Base-by-base conservation (phyloP, 2,888 invertebrate species). In the Elegia similella region DNA sequence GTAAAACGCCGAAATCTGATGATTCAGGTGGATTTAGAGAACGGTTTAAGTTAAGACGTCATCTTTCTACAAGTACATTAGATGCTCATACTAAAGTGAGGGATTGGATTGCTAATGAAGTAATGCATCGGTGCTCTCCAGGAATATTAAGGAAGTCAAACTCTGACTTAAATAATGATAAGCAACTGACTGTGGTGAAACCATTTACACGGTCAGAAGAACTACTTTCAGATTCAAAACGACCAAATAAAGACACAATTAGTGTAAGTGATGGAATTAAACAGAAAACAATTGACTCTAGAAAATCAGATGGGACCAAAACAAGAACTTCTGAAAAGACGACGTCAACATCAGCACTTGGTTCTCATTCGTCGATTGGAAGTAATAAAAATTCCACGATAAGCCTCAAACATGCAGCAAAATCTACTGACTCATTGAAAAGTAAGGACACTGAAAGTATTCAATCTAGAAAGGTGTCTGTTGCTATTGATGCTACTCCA, bases 31-130 rank as follows among this genome's bases (percentile, higher is more conserved):
- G 93, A 46, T 93, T 93, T 66, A 89, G 93, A 43, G 88, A 93
- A 68, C 81, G 92, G 58, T 94, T 94, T 70, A 94, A 95, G 76
- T 82, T 95, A 30, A 93, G 95, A 16, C 84, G 96, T 17, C 95
- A 96, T 79, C 93, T 95, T 72, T 96, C 96, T 6, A 94, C 93
- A 6, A 96, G 96, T 62, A 97, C 97, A 0, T 94, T 97, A 63
- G 97, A 97, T 78, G 95, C 97, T 0, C 95, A 96, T 74, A 95
- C 96, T 12, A 97, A 97, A 92, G 97, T 97, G 0, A 93, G 95
- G 62, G 96, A 97, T 68, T 97, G 97, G 97, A 97, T 97, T 68
- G 94, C 95, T 0, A 95, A 95, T 64, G 96, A 96, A 79, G 94
- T 95, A 38, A 94, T 95, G 71, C 94, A 95, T 66, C 93, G 94